Evolutionary conservation across 37 sponge, comb jelly and placozoan species (phyloP), one percentile per base, ranked within the genome.

Genomic region (Hexactinellida sp.): DNA sequence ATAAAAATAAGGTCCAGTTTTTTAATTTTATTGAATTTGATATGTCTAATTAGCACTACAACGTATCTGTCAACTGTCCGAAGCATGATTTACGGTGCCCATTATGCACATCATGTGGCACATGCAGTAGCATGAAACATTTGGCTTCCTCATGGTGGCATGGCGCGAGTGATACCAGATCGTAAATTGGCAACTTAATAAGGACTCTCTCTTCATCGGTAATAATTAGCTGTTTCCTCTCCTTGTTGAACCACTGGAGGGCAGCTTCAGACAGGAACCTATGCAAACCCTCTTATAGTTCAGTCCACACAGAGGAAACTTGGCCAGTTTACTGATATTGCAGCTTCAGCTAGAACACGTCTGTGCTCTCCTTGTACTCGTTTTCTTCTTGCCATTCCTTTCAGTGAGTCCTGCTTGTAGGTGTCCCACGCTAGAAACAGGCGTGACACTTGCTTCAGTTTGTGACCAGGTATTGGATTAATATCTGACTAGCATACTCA

Each of bases 61-160:
- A 36, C 83, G 82, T 87, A 82, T 82, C 83, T 41, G 47, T 41
- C 47, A 16, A n/a, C 47, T 16, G 47, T 41, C 47, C 47, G 24
- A 36, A 86, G 24, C 34, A 87, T 54, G 36, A 82, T 37, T n/a
- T n/a, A n/a, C n/a, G n/a, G n/a, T n/a, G n/a, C n/a, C n/a, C n/a
- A n/a, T n/a, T n/a, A n/a, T n/a, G n/a, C n/a, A n/a, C n/a, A n/a
- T n/a, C n/a, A n/a, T n/a, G n/a, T n/a, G n/a, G n/a, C n/a, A n/a
- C 87, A 36, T 35, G 0, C 0, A 47, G 83, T 51, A 87, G 52
- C n/a, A 37, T 30, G n/a, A 41, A 36, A 5, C 32, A 36, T 1
- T 88, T 85, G 36, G 88, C 88, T 30, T 88, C 88, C 63, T 88
- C 88, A 88, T 88, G 88, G 36, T 54, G 83, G 84, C 88, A 88